Evolutionary conservation across 1,140 invertebrate species (phyloP), one percentile per base, ranked within the genome.

Genomic region (Cecropterus lyciades): DNA sequence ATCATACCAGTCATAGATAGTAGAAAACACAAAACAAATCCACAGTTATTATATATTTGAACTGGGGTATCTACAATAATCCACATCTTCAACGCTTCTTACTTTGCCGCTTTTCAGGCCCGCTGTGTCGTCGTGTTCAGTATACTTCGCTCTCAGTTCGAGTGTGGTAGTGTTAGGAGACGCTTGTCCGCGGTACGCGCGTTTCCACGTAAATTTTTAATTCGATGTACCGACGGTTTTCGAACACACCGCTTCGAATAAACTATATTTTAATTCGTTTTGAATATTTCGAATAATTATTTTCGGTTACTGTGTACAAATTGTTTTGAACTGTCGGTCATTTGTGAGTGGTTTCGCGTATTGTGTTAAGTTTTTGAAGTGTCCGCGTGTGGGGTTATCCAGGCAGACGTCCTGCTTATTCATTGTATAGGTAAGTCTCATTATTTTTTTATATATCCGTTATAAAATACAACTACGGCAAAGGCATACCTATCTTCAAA

Each of bases 361-460:
- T 56, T 55, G 81, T 72, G 49, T 70, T 75, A 73, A 85, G 76
- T 77, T 88, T 79, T 73, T 82, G 84, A 86, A 86, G 84, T 85
- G 82, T 80, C 74, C 69, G 72, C 73, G 70, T 72, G 73, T 72
- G 64, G 68, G 67, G 68, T 70, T 76, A 67, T 72, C 74, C 69
- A 68, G 71, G 74, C 73, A 72, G 69, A 64, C 76, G 80, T 80
- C 75, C 79, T 87, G 84, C 79, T 80, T 77, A 56, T 75, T 73
- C 55, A 73, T 80, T 75, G 71, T 67, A 72, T 60, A 79, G 87
- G 85, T 87, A 65, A 84, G 83, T 69, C 11, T 30, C 4, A 1
- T 7, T 13, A 14, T 0, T 10, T 13, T 51, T 51, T 30, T n/a
- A n/a, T n/a, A n/a, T n/a, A n/a, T n/a, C n/a, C n/a, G n/a, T n/a